Conservation (phyloP, 2,888 invertebrate genomes). For the Dynastes grantii region DNA sequence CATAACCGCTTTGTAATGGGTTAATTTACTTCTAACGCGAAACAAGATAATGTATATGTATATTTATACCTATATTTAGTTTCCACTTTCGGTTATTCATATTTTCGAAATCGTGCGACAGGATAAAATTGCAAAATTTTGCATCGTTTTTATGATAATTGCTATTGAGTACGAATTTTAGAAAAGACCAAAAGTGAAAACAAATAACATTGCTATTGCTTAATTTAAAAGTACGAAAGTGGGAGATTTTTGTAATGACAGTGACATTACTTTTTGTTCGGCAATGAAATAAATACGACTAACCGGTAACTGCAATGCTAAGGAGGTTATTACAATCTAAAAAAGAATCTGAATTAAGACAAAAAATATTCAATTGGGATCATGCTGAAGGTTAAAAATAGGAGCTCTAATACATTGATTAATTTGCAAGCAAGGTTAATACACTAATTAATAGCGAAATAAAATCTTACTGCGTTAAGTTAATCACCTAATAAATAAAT, state of each 20-base stretch:
- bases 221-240: no score
- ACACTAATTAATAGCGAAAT: no score
- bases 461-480: no score
- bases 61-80: conserved; percentile 21
- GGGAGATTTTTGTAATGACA: neutral
- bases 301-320: neutral
- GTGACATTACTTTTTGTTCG: neutral
- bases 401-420: no score
- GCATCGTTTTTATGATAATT: neutral
- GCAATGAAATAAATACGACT: conserved; percentile 1
- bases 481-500: no score
- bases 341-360: no score
- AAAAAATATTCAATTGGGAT: no score
- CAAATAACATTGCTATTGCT: no score
- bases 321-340: conserved; percentile 1
- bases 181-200: no score
- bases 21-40: conserved; percentile 26
- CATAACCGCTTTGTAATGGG: conserved; percentile 43
- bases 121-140: conserved; percentile 9
- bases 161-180: neutral
- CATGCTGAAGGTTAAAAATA: no score
- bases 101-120: conserved; percentile 13
- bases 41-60: conserved; percentile 25
- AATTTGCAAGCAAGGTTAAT: no score
- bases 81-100: conserved; percentile 13